phyloP scores from a whole-genome alignment of 1,140 invertebrate species.

The Matsumurasca onukii region DNA sequence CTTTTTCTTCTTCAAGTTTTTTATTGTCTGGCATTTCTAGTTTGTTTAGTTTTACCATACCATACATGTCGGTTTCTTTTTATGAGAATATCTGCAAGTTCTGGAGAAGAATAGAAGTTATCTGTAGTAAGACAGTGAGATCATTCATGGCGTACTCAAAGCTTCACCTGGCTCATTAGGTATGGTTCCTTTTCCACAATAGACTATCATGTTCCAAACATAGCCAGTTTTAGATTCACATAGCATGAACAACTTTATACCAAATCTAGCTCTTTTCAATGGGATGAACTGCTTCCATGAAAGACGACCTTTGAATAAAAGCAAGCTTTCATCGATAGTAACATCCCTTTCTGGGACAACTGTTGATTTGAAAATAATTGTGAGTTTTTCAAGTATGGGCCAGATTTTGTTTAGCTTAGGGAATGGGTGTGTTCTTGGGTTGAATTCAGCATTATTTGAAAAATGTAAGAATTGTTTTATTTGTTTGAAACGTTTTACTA shows the following conservation, averaged over 20 bases:
- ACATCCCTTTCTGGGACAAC: not conserved
- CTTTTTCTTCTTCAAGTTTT: not conserved
- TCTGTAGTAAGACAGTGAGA: not conserved
- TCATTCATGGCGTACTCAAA: not conserved
- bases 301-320: not conserved
- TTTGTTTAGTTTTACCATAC: not conserved
- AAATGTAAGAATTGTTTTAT: not conserved
- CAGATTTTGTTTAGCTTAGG: not conserved
- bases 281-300: conserved; percentile 30
- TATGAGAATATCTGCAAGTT: not conserved
- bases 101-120: not conserved
- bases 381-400: not conserved
- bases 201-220: not conserved
- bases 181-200: not conserved
- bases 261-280: not conserved
- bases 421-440: not conserved
- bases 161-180: not conserved
- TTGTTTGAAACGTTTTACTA: not conserved
- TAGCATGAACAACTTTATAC: not conserved
- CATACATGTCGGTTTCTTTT: not conserved
- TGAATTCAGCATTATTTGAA: not conserved
- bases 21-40: not conserved
- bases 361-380: not conserved
- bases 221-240: not conserved
- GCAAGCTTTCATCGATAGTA: conserved; percentile 3